Percentiles rank a stretch among this genome's conserved stretches.
Evolutionary conservation across 2,888 invertebrate species (phyloP).

Genomic region (Glaucopsyche alexis): DNA sequence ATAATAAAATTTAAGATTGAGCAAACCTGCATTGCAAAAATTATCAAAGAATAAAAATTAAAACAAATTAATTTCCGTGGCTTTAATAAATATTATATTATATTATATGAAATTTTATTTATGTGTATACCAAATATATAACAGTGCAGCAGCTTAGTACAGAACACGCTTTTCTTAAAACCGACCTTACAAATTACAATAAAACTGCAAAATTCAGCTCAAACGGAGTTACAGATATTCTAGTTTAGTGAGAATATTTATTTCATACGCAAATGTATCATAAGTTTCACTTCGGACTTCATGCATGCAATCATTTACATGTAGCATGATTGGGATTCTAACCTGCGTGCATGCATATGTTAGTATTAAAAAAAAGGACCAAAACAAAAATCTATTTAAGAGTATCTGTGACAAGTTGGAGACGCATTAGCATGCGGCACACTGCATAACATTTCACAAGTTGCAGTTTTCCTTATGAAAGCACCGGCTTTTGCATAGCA

Average conservation of each 20-base stretch:
- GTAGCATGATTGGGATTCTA: neutral
- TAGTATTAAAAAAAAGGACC: neutral
- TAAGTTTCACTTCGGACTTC: neutral
- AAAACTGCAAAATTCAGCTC: neutral
- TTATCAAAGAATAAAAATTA: too few species aligned
- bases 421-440: conserved; percentile 12
- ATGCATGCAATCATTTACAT: neutral
- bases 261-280: neutral
- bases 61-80: too few species aligned
- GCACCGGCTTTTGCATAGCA: conserved; percentile 25
- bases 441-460: neutral
- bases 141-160: conserved; percentile 2
- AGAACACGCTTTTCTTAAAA: conserved; percentile 15
- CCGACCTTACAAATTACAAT: neutral
- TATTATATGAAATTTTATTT: neutral
- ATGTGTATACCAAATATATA: neutral
- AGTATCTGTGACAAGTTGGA: neutral
- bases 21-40: too few species aligned
- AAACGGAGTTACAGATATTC: neutral
- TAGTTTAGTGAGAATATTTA: neutral
- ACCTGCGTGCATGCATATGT: neutral
- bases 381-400: neutral
- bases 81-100: neutral
- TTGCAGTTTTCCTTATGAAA: neutral
- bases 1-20: too few species aligned